Evolutionary conservation across 2,888 invertebrate species (phyloP).

Genomic region (Trypoxylon attenuatum): DNA sequence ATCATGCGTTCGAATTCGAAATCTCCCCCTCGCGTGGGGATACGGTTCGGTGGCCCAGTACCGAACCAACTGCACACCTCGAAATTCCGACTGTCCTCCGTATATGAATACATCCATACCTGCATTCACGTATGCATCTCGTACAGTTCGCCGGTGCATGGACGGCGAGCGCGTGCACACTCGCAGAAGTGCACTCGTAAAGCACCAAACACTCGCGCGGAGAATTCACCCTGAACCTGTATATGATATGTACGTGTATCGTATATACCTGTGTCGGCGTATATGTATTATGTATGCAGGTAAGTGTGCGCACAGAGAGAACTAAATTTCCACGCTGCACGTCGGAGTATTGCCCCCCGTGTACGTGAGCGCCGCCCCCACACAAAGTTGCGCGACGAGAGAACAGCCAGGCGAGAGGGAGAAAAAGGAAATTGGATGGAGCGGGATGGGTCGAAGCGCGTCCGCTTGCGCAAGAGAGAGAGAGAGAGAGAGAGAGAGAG

Average conservation of each 20-base stretch:
- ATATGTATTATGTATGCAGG: not conserved
- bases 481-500: not conserved
- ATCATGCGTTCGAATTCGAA: slow-evolving; percentile 16
- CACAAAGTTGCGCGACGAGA: too few species aligned
- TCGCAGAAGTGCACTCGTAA: slow-evolving; percentile 48
- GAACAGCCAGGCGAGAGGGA: too few species aligned
- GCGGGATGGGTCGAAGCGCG: too few species aligned
- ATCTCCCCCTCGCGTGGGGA: slow-evolving; percentile 30
- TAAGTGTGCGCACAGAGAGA: slow-evolving; percentile 35
- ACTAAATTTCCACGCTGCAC: slow-evolving; percentile 60
- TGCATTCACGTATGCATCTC: not conserved
- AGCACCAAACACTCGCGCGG: slow-evolving; percentile 35
- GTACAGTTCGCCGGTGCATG: not conserved
- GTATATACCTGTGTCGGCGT: not conserved
- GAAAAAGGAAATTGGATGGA: too few species aligned
- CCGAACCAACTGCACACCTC: slow-evolving; percentile 23
- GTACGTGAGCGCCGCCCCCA: slow-evolving; percentile 2
- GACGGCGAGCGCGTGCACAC: slow-evolving; percentile 30
- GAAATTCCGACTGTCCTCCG: slow-evolving; percentile 32
- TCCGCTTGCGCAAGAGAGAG: too few species aligned
- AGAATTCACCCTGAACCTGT: slow-evolving; percentile 19
- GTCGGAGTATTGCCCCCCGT: slow-evolving; percentile 60
- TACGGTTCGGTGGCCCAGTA: slow-evolving; percentile 40
- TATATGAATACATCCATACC: slow-evolving; percentile 9
- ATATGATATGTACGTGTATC: not conserved